A percentile compares a stretch with the other conserved stretches of the same genome.
These are phyloP conservation scores for Aproaerema taeniolella DNA, from an alignment of 2,888 invertebrate species.

Conservation along the genomic window DNA sequence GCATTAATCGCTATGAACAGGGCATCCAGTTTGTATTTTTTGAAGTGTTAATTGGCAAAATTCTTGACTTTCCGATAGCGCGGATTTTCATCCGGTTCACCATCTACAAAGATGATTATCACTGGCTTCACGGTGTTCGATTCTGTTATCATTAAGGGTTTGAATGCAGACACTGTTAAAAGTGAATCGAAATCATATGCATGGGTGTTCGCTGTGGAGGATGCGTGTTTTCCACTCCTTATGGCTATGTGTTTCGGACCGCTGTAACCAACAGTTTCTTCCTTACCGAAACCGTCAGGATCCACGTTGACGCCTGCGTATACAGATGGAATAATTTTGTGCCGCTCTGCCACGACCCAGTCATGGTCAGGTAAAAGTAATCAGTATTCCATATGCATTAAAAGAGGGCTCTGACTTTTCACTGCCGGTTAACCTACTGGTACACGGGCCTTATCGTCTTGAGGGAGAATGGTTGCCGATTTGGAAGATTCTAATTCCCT, in stretches of 20 bases:
- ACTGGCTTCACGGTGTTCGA: conserved; percentile 23
- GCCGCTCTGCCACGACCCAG: conserved; percentile 21
- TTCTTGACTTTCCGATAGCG: conserved; percentile 24
- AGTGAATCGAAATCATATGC: neutral
- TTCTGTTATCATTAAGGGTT: conserved; percentile 18
- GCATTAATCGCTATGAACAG: conserved; percentile 27
- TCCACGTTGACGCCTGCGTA: conserved; percentile 33
- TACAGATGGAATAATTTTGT: conserved; percentile 25
- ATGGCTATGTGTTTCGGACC: conserved; percentile 50
- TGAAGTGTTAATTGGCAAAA: conserved; percentile 25
- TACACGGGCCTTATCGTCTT: conserved; percentile 1
- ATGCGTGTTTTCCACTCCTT: conserved; percentile 27
- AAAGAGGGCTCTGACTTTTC: conserved; percentile 29
- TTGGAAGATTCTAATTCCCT: too few relatives aligned
- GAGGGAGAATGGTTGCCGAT: too few relatives aligned
- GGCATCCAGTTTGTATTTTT: conserved; percentile 23
- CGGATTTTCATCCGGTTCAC: conserved; percentile 29
- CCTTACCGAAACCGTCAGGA: conserved; percentile 15
- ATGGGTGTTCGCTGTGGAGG: conserved; percentile 20
- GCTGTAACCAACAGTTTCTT: conserved; percentile 36
- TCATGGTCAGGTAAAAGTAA: conserved; percentile 23
- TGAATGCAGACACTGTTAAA: conserved; percentile 17
- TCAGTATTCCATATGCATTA: conserved; percentile 25
- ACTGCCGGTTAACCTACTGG: conserved; percentile 35
- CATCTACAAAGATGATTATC: conserved; percentile 25